Conservation (phyloP, 2,797 vertebrate species). For the Eutrigla gurnardus region DNA sequence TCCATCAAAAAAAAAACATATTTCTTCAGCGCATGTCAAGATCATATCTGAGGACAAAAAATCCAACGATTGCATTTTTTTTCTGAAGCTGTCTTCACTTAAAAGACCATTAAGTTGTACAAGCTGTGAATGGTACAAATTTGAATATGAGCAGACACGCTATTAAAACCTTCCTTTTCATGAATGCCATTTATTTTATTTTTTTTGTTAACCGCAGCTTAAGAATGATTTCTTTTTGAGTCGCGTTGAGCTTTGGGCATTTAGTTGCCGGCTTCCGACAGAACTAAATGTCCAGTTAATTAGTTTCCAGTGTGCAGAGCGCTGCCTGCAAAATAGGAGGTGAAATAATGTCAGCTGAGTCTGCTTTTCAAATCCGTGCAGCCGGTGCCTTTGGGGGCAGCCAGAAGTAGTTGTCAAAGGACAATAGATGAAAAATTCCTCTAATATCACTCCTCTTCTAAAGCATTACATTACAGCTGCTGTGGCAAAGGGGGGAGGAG, state of each 20-base stretch:
- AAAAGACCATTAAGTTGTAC: constrained; percentile 72
- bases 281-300: constrained; percentile 79
- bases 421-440: constrained; percentile 72
- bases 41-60: constrained; percentile 43
- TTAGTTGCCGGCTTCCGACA: constrained; percentile 60
- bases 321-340: constrained; percentile 52
- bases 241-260: constrained; percentile 57
- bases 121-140: constrained; percentile 56
- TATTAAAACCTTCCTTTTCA: constrained; percentile 72
- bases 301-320: constrained; percentile 63
- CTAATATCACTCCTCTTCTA: constrained; percentile 60
- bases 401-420: constrained; percentile 64
- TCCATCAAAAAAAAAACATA: constrained; percentile 26
- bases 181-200: constrained; percentile 57
- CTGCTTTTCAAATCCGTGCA: constrained; percentile 64
- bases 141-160: constrained; percentile 63
- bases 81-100: constrained; percentile 54
- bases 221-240: constrained; percentile 75
- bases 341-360: constrained; percentile 55
- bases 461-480: constrained; percentile 55
- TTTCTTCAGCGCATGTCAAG: constrained; percentile 35
- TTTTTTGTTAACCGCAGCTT: constrained; percentile 71
- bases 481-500: background rate
- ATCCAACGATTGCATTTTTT: constrained; percentile 43
- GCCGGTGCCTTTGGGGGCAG: constrained; percentile 53